Conservation (phyloP, 2,113 vertebrate genomes). For the Halichoerus grypus region DNA sequence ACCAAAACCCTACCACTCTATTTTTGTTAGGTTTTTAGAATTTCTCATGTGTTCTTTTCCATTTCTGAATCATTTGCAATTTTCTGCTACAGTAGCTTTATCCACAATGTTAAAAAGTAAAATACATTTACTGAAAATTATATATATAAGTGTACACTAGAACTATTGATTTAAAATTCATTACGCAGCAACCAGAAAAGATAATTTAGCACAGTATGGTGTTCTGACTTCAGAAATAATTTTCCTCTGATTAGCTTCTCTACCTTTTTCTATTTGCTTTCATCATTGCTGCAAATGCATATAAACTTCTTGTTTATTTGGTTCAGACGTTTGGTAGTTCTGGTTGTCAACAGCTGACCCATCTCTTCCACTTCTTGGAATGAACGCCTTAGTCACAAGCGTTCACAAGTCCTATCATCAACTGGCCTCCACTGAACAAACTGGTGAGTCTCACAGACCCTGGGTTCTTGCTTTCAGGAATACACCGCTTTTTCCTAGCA, state of each 20-base stretch:
- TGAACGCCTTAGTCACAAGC: background rate
- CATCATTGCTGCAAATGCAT: background rate
- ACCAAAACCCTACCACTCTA: background rate
- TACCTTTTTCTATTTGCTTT: background rate
- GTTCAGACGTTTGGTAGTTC: background rate
- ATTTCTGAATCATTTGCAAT: slow-evolving; percentile 81
- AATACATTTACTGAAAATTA: slow-evolving; percentile 73
- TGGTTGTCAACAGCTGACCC: background rate
- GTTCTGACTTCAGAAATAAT: slow-evolving; percentile 76
- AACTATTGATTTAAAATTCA: slow-evolving; percentile 82
- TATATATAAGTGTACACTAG: slow-evolving; percentile 64
- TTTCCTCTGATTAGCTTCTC: slow-evolving; percentile 60
- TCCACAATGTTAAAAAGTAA: slow-evolving; percentile 73
- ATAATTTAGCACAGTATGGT: slow-evolving; percentile 70
- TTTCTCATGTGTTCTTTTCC: slow-evolving; percentile 68
- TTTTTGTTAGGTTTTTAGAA: slow-evolving; percentile 60
- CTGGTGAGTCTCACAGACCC: background rate
- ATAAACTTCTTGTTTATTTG: slow-evolving; percentile 2
- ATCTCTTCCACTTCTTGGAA: background rate
- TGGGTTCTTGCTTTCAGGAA: background rate
- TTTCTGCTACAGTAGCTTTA: slow-evolving; percentile 80
- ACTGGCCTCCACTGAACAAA: background rate
- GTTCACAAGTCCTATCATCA: background rate
- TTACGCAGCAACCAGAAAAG: slow-evolving; percentile 70
- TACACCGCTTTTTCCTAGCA: background rate